phyloP scores from a whole-genome alignment of 2,888 invertebrate genomes.

The Erebia aethiops region DNA sequence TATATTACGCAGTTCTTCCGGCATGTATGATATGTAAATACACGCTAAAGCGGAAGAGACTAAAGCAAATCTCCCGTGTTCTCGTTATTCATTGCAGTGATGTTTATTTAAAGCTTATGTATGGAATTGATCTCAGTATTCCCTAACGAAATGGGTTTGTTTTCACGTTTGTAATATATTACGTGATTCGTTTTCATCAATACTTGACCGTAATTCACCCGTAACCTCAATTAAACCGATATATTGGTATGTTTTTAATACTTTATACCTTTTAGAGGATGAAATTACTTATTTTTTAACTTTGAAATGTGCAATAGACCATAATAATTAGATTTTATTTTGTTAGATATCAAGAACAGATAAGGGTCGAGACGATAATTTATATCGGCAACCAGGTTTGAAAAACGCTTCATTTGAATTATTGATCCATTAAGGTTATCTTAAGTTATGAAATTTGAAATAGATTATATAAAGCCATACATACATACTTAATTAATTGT shows the following conservation, averaged over 20 bases:
- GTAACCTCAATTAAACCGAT: background rate
- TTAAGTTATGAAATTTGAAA: background rate
- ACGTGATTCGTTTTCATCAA: conserved; percentile 14
- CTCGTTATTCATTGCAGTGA: conserved; percentile 44
- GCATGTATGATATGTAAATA: conserved; percentile 69
- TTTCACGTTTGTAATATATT: conserved; percentile 14
- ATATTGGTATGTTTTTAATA: background rate
- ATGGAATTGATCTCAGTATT: conserved; percentile 31
- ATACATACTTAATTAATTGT: no score
- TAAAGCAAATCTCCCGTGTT: conserved; percentile 52
- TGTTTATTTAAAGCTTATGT: conserved; percentile 42
- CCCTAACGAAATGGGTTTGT: conserved; percentile 9
- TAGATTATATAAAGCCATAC: background rate
- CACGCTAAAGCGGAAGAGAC: conserved; percentile 62
- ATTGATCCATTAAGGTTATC: background rate
- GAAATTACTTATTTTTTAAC: background rate
- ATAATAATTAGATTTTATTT: conserved; percentile 7
- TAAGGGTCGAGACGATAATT: background rate
- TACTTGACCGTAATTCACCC: conserved; percentile 1
- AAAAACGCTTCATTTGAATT: background rate
- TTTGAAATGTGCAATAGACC: conserved; percentile 2
- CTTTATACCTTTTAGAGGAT: no score
- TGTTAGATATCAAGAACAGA: background rate
- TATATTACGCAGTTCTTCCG: conserved; percentile 65
- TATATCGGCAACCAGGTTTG: conserved; percentile 3